Evolutionary conservation across 2,797 vertebrate genomes (phyloP).

Genomic region (Meda fulgida): DNA sequence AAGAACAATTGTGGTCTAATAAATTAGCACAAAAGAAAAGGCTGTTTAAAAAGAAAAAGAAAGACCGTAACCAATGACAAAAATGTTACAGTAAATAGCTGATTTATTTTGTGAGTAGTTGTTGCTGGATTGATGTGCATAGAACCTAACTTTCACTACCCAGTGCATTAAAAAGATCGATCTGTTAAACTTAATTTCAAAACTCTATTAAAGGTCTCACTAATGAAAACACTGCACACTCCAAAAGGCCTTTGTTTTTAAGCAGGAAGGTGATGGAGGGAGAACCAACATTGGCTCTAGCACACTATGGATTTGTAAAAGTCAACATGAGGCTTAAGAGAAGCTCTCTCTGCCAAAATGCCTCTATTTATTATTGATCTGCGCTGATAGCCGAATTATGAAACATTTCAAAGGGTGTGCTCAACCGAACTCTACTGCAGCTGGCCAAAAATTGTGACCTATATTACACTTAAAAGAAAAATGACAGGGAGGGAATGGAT

Average conservation of each 20-base stretch:
- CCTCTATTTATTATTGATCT: slow-evolving; percentile 40
- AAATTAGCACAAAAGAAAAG: neutral
- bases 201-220: slow-evolving; percentile 25
- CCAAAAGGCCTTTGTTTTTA: neutral
- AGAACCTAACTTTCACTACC: neutral
- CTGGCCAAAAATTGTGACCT: slow-evolving; percentile 40
- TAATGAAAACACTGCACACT: neutral
- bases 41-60: neutral
- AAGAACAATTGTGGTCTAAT: neutral
- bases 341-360: slow-evolving; percentile 4
- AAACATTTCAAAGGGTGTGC: slow-evolving; percentile 1
- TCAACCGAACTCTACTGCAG: neutral
- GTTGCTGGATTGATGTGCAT: neutral
- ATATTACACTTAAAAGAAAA: slow-evolving; percentile 41
- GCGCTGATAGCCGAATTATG: neutral
- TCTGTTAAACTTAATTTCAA: neutral
- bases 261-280: neutral
- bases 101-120: neutral
- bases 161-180: neutral
- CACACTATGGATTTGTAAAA: slow-evolving; percentile 8
- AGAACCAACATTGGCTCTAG: neutral
- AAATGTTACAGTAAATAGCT: neutral
- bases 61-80: neutral
- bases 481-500: slow-evolving; percentile 27
- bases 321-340: slow-evolving; percentile 24